Conservation (phyloP, 2,113 vertebrate species). For the Zootoca vivipara region DNA sequence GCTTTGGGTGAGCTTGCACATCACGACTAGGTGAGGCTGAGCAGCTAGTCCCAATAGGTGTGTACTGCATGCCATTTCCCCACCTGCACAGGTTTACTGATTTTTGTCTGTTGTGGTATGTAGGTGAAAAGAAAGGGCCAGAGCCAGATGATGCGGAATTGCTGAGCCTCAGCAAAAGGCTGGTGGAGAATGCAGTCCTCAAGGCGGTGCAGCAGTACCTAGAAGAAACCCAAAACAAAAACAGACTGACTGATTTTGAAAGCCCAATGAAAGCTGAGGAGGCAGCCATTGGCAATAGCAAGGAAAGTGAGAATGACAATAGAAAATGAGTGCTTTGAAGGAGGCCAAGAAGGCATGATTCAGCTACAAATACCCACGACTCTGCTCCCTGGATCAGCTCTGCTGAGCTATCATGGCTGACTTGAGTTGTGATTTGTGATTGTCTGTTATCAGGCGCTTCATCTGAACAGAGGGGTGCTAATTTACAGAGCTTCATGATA, state of each 20-base stretch:
- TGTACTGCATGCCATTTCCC: constrained; percentile 14
- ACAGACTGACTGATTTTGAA: constrained; percentile 73
- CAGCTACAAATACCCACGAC: constrained; percentile 31
- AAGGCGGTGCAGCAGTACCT: constrained; percentile 89
- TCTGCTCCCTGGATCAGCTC: constrained; percentile 53
- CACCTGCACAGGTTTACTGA: constrained; percentile 67
- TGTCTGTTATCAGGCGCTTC: constrained; percentile 50
- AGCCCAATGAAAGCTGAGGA: constrained; percentile 70
- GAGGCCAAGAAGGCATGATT: constrained; percentile 20
- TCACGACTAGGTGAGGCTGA: background rate
- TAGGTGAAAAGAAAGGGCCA: constrained; percentile 82
- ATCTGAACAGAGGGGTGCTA: constrained; percentile 47
- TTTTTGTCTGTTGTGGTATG: constrained; percentile 81
- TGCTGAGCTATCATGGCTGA: constrained; percentile 55
- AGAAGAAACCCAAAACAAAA: constrained; percentile 85
- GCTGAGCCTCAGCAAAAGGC: constrained; percentile 85
- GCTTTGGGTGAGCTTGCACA: background rate
- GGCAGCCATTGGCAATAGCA: constrained; percentile 48
- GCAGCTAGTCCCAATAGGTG: background rate
- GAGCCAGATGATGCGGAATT: constrained; percentile 88
- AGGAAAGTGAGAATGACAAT: constrained; percentile 61
- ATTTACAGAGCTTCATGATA: constrained; percentile 32
- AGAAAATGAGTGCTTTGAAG: constrained; percentile 71
- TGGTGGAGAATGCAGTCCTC: constrained; percentile 89
- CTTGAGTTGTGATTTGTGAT: constrained; percentile 51